Evolutionary conservation across 2,888 invertebrate species (phyloP).

Genomic region (Coleophora deauratella): DNA sequence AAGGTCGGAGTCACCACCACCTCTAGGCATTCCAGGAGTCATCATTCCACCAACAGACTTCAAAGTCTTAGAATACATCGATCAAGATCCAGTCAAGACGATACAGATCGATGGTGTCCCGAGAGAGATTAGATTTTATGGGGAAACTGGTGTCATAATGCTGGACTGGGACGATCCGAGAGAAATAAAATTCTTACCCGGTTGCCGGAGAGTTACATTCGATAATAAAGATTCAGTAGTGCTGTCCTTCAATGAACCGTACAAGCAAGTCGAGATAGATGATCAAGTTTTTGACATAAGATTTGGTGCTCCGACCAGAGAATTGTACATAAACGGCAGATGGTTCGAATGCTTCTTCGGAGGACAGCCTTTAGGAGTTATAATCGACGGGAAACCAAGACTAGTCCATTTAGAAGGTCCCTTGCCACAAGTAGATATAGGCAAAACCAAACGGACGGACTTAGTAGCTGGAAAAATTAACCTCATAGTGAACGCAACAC

Average conservation of each 20-base stretch:
- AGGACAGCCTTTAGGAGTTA: slow-evolving; percentile 86
- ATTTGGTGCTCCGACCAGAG: slow-evolving; percentile 93
- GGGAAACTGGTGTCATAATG: slow-evolving; percentile 87
- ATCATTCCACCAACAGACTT: slow-evolving; percentile 51
- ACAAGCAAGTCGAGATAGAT: slow-evolving; percentile 82
- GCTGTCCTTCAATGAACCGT: slow-evolving; percentile 78
- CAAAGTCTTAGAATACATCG: slow-evolving; percentile 55
- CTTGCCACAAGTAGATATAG: slow-evolving; percentile 94
- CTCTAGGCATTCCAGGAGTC: slow-evolving; percentile 50
- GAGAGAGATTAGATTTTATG: slow-evolving; percentile 89
- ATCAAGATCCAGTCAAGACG: slow-evolving; percentile 81
- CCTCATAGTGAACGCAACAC: slow-evolving; percentile 86
- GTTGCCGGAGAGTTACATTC: slow-evolving; percentile 81
- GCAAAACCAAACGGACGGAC: slow-evolving; percentile 83
- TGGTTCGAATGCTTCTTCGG: slow-evolving; percentile 96
- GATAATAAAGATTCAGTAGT: slow-evolving; percentile 83
- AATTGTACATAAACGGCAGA: slow-evolving; percentile 90
- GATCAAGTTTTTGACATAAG: slow-evolving; percentile 84
- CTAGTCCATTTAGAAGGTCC: slow-evolving; percentile 90
- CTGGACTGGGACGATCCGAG: slow-evolving; percentile 90
- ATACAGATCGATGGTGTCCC: slow-evolving; percentile 88
- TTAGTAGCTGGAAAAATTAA: slow-evolving; percentile 89
- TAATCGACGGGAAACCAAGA: slow-evolving; percentile 85
- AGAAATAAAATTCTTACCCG: slow-evolving; percentile 89
- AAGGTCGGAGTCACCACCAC: slow-evolving; percentile 46